These are phyloP conservation scores for Anorthoa munda DNA, from an alignment of 2,888 invertebrate genomes.

Conservation along the genomic window DNA sequence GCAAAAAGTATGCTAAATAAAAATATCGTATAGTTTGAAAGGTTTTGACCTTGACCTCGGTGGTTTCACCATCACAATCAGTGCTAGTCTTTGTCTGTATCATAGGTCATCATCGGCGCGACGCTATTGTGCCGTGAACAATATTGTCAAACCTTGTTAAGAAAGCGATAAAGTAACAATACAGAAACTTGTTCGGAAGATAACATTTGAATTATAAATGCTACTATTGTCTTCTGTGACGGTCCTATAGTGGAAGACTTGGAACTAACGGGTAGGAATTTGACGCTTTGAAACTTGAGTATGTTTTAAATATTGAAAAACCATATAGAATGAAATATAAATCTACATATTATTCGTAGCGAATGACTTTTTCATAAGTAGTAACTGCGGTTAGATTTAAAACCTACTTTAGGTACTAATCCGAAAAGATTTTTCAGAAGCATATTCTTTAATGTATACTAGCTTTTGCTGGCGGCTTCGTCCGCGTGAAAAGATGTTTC, in stretches of 20 bases:
- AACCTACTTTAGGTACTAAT: constrained; percentile 1
- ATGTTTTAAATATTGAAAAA: not conserved
- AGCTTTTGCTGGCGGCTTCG: too few species aligned
- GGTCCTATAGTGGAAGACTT: constrained; percentile 12
- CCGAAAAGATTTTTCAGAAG: constrained; percentile 8
- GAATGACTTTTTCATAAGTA: not conserved
- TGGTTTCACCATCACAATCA: constrained; percentile 64
- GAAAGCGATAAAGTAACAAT: constrained; percentile 58
- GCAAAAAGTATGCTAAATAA: constrained; percentile 56
- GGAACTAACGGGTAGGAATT: constrained; percentile 23
- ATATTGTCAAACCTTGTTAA: constrained; percentile 71
- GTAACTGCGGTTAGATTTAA: constrained; percentile 15
- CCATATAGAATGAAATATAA: not conserved
- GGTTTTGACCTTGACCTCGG: constrained; percentile 67
- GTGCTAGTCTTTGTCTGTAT: constrained; percentile 64
- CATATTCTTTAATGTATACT: constrained; percentile 6
- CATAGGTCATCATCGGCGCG: constrained; percentile 61
- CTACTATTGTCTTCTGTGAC: constrained; percentile 34
- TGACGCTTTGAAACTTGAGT: not conserved
- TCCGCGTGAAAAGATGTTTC: too few species aligned
- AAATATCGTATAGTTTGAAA: constrained; percentile 61
- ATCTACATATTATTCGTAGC: not conserved
- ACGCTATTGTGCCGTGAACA: constrained; percentile 68
- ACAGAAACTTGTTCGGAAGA: constrained; percentile 40
- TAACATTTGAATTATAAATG: constrained; percentile 48